phyloP scores from a whole-genome alignment of 2,113 vertebrate genomes.

The Rhynchomys soricoides region DNA sequence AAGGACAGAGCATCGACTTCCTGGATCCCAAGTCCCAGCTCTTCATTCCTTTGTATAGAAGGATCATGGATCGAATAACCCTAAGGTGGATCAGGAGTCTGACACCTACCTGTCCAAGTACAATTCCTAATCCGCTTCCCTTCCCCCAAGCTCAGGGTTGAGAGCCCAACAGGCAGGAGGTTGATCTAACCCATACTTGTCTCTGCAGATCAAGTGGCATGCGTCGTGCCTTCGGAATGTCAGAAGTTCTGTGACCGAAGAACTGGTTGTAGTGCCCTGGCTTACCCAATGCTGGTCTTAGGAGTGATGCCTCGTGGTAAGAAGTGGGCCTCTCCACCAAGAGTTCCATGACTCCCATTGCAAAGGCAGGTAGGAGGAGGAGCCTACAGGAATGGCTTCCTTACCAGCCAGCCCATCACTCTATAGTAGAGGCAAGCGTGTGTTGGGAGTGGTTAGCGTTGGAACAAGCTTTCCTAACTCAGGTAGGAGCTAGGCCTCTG shows the following conservation, averaged over 20 bases:
- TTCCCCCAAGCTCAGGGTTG: too few relatives aligned
- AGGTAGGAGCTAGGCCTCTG: background rate
- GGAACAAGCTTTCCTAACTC: background rate
- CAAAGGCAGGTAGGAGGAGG: background rate
- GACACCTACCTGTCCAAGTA: background rate
- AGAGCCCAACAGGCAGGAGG: background rate
- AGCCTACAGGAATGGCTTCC: background rate
- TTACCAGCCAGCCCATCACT: background rate
- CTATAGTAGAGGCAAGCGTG: background rate
- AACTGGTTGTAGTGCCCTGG: background rate
- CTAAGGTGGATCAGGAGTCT: background rate
- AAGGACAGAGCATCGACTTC: background rate
- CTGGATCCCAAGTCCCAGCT: background rate
- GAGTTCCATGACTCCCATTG: background rate
- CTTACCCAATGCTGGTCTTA: background rate
- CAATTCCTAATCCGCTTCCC: background rate
- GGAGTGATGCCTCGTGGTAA: conserved; percentile 50
- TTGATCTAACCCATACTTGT: background rate
- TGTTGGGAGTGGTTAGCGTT: background rate
- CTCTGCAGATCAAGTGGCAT: conserved; percentile 63
- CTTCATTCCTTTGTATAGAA: too few relatives aligned
- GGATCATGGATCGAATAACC: background rate
- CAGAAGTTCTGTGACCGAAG: background rate
- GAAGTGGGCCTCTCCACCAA: rapidly evolving
- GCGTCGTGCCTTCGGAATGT: conserved; percentile 61